Conservation (phyloP, 2,797 vertebrate species). For the Cephalopachus bancanus region DNA sequence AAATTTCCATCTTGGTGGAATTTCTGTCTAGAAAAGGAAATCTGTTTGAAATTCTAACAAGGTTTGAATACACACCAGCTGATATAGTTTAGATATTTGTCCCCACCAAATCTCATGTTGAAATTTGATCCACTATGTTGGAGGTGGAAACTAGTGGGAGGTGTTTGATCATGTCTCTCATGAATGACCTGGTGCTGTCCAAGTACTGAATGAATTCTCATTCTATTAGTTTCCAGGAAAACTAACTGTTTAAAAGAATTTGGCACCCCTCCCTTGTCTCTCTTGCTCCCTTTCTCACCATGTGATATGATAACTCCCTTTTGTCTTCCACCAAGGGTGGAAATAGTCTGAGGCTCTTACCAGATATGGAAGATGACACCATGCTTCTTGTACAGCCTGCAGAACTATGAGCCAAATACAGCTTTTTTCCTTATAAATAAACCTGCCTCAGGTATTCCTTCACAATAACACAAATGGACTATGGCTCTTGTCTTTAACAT, state of each 20-base stretch:
- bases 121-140: too few relatives aligned
- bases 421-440: not conserved
- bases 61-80: conserved; percentile 77
- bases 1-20: conserved; percentile 78
- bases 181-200: too few relatives aligned
- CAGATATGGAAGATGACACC: not conserved
- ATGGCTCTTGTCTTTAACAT: not conserved
- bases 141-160: too few relatives aligned
- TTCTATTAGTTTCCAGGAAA: too few relatives aligned
- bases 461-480: not conserved
- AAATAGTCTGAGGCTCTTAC: not conserved
- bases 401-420: not conserved
- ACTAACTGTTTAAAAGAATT: too few relatives aligned
- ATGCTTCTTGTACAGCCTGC: not conserved
- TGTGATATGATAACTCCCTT: not conserved
- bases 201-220: too few relatives aligned
- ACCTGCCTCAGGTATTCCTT: not conserved
- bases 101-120: too few relatives aligned
- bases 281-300: not conserved
- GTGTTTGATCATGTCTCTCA: too few relatives aligned
- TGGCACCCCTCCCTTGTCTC: not conserved
- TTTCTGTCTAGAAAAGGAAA: conserved; percentile 84
- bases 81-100: too few relatives aligned
- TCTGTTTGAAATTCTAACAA: conserved; percentile 82
- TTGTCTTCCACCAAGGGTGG: not conserved